Evolutionary conservation across 2,888 invertebrate species (phyloP), one percentile per base, ranked within the genome.

Genomic region (Drosophila mimica): DNA sequence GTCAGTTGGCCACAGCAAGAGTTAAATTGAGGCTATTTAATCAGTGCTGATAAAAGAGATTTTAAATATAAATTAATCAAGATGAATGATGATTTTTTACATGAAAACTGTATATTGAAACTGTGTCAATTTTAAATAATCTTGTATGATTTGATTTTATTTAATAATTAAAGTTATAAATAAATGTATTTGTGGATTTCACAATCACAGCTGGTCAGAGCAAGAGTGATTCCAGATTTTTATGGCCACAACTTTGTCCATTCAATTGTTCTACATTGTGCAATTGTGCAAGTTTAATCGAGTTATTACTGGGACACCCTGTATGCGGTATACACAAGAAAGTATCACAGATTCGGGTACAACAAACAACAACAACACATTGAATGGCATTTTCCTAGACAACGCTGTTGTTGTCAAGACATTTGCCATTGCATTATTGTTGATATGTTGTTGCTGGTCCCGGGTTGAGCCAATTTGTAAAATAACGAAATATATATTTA

Each of bases 381-480:
- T 49, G 59, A 53, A 52, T 58, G 70, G 69, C 67, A 73, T 67
- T 79, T 67, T 68, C 13, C 57, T 67, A 69, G 85, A 82, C 70
- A 67, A 59, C 68, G 59, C 31, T 72, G 70, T 62, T 64, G 72
- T 83, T 87, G 84, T 81, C 79, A 83, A 76, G 85, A 81, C 70
- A 73, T 70, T 83, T 70, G 62, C 73, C 70, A 57, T 48, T 67
- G 53, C 30, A 25, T 48, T 77, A 38, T 65, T 56, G 36, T 67
- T 72, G 40, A 56, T 70, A 28, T n/a, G n/a, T 67, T 78, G 59
- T 64, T 70, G 58, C 68, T 83, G 83, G 53, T 66, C 73, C 74
- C 71, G 66, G 63, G 74, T 71, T 76, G 67, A 81, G 84, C 82
- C 85, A 86, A 86, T 86, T 86, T 86, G 82, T 87, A 84, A 87